Base-by-base conservation (phyloP, 2,888 invertebrate species). In the Plusia festucae region DNA sequence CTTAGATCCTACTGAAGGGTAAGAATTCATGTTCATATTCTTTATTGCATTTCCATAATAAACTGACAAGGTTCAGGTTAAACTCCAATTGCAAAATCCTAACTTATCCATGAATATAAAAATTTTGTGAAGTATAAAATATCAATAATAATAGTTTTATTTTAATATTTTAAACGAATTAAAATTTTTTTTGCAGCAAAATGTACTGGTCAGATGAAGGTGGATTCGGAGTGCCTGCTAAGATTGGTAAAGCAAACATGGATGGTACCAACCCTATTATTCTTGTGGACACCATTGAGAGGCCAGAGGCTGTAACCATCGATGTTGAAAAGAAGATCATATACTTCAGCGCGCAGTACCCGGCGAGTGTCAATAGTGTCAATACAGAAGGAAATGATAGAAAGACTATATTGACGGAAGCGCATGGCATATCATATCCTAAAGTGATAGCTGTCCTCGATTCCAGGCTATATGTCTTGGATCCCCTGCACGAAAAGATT, bases 141-240 rank as follows among this genome's bases (percentile, higher is more conserved):
- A 22, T 15, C 4, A 5, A 5, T 13, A 1, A 24, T 15, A 13
- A 1, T 6, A 9, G 30, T n/a, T 7, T 24, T 18, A 24, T 52
- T 2, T 40, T 44, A 52, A 49, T 53, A 15, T 34, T 58, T 79
- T 73, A 24, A 24, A 56, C n/a, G n/a, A n/a, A n/a, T n/a, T n/a
- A n/a, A n/a, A n/a, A n/a, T n/a, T n/a, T n/a, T n/a, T n/a, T 87
- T 92, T 53, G 0, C 89, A 97, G 97, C 32, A 97, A 97, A 93
- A 92, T 99, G 30, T 99, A 98, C 93, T 99, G 99, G 99, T 96
- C 99, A 11, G 99, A 99, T 86, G 98, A 98, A 78, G 99, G 99
- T 11, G 99, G 98, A 9, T 97, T 95, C 69, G 98, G 98, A 1
- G 98, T 99, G 0, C 98, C 98, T 0, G 96, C 97, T 0, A 99